Evolutionary conservation across 2,888 invertebrate species (phyloP).

Genomic region (Trypoxylon attenuatum): DNA sequence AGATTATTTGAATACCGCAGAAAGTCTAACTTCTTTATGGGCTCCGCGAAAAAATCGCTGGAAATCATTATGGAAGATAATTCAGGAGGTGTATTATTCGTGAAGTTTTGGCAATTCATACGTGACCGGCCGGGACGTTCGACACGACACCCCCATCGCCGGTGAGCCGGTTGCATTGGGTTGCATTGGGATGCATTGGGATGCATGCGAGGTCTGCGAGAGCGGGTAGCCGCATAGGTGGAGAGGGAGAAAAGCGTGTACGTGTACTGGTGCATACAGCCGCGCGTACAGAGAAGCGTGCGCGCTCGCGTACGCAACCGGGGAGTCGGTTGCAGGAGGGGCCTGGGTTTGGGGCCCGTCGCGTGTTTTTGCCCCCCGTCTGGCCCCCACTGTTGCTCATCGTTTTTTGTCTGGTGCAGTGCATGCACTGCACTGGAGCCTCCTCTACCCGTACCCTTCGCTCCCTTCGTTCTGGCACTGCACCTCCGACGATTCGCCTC

Average conservation of each 20-base stretch:
- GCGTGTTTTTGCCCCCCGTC: slow-evolving; percentile 70
- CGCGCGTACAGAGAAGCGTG: background rate
- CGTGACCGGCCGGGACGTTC: slow-evolving; percentile 12
- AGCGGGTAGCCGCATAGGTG: slow-evolving; percentile 14
- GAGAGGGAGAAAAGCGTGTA: background rate
- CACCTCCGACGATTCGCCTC: background rate
- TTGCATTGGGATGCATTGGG: slow-evolving; percentile 14
- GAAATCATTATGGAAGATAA: too few species aligned
- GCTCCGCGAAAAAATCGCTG: too few species aligned
- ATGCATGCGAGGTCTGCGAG: slow-evolving; percentile 40
- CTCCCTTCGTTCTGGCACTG: slow-evolving; percentile 3
- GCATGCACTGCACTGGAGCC: slow-evolving; percentile 57
- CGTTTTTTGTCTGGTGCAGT: slow-evolving; percentile 69
- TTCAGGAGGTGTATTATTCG: background rate
- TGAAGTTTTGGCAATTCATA: background rate
- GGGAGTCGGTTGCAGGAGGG: slow-evolving; percentile 55
- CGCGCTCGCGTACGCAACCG: slow-evolving; percentile 24
- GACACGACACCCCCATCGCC: slow-evolving; percentile 10
- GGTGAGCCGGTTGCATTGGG: background rate
- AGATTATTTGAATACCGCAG: too few species aligned
- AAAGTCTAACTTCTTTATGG: too few species aligned
- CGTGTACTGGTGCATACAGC: background rate
- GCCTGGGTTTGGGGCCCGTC: slow-evolving; percentile 65
- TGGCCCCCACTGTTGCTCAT: slow-evolving; percentile 67
- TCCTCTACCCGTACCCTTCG: slow-evolving; percentile 19